Evolutionary conservation across 2,797 vertebrate genomes (phyloP).

Genomic region (Heliangelus exortis): DNA sequence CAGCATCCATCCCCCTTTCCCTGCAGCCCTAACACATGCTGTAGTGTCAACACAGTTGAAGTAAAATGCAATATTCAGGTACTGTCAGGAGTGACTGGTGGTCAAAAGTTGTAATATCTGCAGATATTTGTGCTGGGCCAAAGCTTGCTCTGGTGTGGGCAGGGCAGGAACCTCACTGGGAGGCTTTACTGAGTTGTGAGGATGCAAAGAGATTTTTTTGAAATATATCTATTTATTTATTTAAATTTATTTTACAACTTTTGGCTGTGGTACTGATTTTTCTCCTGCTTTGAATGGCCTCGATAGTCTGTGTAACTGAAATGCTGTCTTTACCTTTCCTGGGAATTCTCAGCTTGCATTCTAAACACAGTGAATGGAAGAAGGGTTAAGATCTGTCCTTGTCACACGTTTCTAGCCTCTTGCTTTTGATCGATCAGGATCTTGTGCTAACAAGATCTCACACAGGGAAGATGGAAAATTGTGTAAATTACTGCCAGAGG

Average conservation of each 20-base stretch:
- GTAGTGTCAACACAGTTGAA: neutral
- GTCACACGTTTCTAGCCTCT: neutral
- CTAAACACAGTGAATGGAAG: neutral
- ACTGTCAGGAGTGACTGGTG: neutral
- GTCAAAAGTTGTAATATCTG: neutral
- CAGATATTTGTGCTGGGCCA: neutral
- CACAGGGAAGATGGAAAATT: neutral
- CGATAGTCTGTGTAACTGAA: neutral
- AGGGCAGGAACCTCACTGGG: neutral
- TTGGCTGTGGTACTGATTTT: neutral
- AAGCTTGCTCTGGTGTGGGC: rapidly evolving
- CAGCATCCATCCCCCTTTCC: neutral
- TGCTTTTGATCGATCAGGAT: neutral
- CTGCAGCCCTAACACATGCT: rapidly evolving
- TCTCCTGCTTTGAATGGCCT: neutral
- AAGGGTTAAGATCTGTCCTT: neutral
- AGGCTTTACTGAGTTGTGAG: conserved; percentile 17
- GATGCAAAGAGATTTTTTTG: neutral
- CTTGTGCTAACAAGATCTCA: neutral
- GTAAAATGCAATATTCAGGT: neutral
- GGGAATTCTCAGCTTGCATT: neutral
- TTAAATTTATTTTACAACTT: neutral
- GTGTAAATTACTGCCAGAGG: neutral
- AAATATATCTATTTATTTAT: neutral
- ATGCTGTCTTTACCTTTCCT: neutral